Evolutionary conservation across 2,113 vertebrate genomes (phyloP).

Genomic region (Amphilophus citrinellus): DNA sequence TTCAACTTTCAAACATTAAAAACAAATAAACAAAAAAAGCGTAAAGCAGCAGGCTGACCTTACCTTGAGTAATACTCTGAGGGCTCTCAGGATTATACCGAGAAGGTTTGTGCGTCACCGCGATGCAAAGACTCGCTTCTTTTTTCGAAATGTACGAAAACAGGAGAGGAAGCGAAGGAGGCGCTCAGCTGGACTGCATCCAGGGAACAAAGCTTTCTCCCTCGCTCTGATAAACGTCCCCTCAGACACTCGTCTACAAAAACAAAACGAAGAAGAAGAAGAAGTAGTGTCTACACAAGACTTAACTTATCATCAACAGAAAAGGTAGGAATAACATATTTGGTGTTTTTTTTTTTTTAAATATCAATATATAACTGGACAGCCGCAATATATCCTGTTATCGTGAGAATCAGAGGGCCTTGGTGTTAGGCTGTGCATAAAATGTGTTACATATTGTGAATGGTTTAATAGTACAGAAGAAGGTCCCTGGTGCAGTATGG

Average conservation of each 20-base stretch:
- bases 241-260: neutral
- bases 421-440: neutral
- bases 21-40: too few relatives aligned
- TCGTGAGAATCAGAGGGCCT: too few relatives aligned
- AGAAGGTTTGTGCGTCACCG: neutral
- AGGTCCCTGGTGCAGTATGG: neutral
- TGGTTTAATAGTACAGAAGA: neutral
- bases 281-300: neutral
- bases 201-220: neutral
- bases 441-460: too few relatives aligned
- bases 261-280: neutral
- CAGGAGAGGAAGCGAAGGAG: conserved; percentile 51
- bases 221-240: neutral
- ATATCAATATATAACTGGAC: neutral
- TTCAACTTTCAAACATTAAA: neutral
- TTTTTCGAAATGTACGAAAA: neutral
- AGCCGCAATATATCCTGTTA: neutral
- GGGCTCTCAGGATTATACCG: neutral
- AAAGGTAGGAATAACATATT: neutral
- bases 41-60: neutral
- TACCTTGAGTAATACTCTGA: neutral
- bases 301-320: neutral
- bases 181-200: conserved; percentile 24
- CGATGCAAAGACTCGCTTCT: neutral
- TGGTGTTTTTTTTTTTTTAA: neutral